Percentiles rank a stretch among this genome's conserved stretches.
Evolutionary conservation across 2,888 invertebrate genomes (phyloP).

Genomic region (Tortricodes alternella): DNA sequence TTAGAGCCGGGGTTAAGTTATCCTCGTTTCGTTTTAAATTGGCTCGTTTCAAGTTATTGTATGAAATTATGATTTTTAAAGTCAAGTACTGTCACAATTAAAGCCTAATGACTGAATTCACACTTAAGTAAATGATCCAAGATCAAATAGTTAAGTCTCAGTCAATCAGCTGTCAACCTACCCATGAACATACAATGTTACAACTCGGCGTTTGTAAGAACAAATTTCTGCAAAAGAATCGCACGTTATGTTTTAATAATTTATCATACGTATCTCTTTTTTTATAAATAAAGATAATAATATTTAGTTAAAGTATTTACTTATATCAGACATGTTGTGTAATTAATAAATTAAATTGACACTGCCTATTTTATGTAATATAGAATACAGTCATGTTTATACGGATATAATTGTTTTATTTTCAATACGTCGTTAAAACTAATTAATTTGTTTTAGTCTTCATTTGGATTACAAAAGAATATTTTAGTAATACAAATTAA

Average conservation of each 20-base stretch:
- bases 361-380: constrained; percentile 29
- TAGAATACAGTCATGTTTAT: constrained; percentile 20
- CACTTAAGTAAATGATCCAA: too few species aligned
- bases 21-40: too few species aligned
- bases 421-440: background rate
- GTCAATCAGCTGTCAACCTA: too few species aligned
- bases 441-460: background rate
- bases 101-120: too few species aligned
- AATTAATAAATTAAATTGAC: constrained; percentile 1
- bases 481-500: background rate
- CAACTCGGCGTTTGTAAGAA: too few species aligned
- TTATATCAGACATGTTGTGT: constrained; percentile 2
- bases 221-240: too few species aligned
- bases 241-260: background rate
- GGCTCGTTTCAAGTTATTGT: too few species aligned
- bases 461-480: background rate
- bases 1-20: too few species aligned
- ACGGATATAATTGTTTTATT: constrained; percentile 17
- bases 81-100: too few species aligned
- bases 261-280: background rate
- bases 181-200: too few species aligned
- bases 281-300: background rate
- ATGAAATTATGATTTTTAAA: too few species aligned
- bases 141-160: too few species aligned
- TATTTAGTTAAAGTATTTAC: constrained; percentile 1